These are phyloP conservation scores for Lepilemur ruficaudatus DNA, from an alignment of 2,797 vertebrate genomes.

Conservation along the genomic window DNA sequence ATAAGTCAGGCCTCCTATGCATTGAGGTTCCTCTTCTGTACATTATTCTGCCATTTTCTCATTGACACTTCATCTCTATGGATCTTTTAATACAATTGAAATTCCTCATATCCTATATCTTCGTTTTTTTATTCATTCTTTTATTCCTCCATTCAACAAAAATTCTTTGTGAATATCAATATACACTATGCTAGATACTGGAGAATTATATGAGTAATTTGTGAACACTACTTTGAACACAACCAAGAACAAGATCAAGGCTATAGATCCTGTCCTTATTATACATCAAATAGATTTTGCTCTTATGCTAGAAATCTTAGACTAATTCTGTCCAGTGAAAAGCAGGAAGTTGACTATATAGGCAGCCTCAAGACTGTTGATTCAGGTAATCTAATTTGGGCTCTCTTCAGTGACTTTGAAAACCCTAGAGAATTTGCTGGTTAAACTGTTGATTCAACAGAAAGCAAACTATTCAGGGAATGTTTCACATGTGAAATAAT, in stretches of 20 bases:
- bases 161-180: neutral
- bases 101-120: neutral
- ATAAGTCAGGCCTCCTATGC: neutral
- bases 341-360: neutral
- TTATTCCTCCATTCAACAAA: neutral
- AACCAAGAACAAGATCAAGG: neutral
- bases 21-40: neutral
- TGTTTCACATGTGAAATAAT: neutral
- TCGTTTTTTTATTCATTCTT: neutral
- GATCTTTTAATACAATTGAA: neutral
- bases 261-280: neutral
- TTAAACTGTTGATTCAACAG: constrained; percentile 58
- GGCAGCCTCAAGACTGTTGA: constrained; percentile 1
- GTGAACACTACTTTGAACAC: neutral
- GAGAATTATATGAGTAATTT: neutral
- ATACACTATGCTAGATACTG: neutral
- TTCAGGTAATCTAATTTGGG: constrained; percentile 47
- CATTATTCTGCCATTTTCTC: neutral
- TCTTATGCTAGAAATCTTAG: neutral
- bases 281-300: neutral
- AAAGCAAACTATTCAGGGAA: constrained; percentile 40
- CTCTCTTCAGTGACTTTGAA: constrained; percentile 44
- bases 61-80: neutral
- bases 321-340: neutral
- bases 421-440: constrained; percentile 33